Base-by-base conservation (phyloP, 2,888 invertebrate species). In the Eupithecia insigniata region DNA sequence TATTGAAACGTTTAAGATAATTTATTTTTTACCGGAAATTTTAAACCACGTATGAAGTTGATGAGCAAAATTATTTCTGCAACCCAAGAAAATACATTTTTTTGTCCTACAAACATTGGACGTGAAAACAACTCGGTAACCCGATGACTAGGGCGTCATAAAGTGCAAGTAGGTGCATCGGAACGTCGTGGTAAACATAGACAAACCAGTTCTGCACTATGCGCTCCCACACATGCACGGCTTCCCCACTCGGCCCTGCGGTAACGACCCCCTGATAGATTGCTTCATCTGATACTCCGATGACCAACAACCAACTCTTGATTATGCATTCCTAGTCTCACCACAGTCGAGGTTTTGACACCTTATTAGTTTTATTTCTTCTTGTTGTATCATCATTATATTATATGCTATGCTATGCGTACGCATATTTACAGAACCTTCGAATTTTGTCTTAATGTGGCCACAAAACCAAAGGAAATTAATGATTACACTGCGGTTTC, bases 191-290 rank as follows among this genome's bases (percentile, higher is more conserved):
- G 74, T 75, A 70, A 79, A 83, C 87, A 89, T 91, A 91, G 90
- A 87, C 84, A 88, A 92, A 92, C 92, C 90, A 83, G 91, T 91
- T 89, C 82, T 82, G 85, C 84, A 83, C 82, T 84, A 82, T 82
- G 83, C 84, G 87, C 89, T 93, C 92, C 91, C 93, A 93, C 93
- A 92, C 92, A 87, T 88, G 76, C 81, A 86, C 83, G 92, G 92
- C 90, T 93, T 93, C 93, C 83, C 88, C 87, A 85, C 82, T 80
- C 84, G 76, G 85, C 82, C 85, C 88, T 93, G 90, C 85, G 90
- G 90, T 90, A 87, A 88, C 86, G 84, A 87, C 86, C 85, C 84
- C 85, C 80, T 83, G 88, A 89, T 90, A 90, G 89, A 90, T 91
- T 89, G 91, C 90, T 90, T 91, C 89, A 92, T 90, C 85, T 84